These are phyloP conservation scores for Tenthredo livida DNA, from an alignment of 2,888 invertebrate species.

Conservation along the genomic window DNA sequence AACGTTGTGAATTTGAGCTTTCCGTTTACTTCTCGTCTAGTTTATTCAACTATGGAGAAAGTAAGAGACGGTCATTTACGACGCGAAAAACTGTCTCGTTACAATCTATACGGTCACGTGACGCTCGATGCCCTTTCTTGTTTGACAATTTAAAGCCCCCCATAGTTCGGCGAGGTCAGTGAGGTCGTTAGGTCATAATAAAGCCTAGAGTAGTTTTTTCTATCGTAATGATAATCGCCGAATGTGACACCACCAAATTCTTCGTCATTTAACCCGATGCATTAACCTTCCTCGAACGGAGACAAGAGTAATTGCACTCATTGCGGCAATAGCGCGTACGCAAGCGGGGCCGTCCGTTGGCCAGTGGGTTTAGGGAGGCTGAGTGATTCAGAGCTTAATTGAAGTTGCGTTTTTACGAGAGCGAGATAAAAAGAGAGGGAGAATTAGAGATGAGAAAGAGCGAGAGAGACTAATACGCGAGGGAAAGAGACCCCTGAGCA, in stretches of 20 bases:
- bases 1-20: too few species aligned
- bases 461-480: neutral
- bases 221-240: constrained; percentile 55
- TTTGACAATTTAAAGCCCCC: neutral
- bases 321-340: constrained; percentile 63
- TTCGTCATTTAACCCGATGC: constrained; percentile 72
- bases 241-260: constrained; percentile 75
- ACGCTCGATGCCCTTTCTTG: neutral
- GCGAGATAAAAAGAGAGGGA: constrained; percentile 25
- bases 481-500: constrained; percentile 22
- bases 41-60: too few species aligned
- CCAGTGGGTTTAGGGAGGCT: constrained; percentile 57
- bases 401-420: constrained; percentile 62
- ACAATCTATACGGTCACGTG: neutral
- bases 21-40: too few species aligned
- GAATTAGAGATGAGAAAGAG: neutral
- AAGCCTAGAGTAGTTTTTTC: constrained; percentile 23
- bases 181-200: constrained; percentile 1
- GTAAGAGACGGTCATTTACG: too few species aligned
- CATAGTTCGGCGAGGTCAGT: constrained; percentile 22
- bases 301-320: constrained; percentile 72
- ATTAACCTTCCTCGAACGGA: constrained; percentile 75
- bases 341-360: constrained; percentile 54
- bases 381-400: constrained; percentile 70
- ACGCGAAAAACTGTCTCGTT: too few species aligned